A percentile compares a stretch with the other conserved stretches of the same genome.
Conservation (phyloP, 2,113 vertebrate genomes). For the Felis catus region DNA sequence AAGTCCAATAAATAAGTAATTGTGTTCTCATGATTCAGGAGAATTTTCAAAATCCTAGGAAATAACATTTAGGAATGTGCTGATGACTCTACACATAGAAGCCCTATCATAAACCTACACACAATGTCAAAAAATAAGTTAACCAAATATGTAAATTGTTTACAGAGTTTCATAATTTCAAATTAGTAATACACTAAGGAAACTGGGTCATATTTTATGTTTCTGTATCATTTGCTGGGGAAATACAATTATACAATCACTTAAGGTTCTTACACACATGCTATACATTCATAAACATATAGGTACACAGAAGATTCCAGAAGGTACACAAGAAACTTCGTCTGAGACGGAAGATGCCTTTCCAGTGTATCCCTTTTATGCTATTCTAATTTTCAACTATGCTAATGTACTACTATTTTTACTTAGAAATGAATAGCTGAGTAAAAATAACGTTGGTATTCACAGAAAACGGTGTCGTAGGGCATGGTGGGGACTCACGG, state of each 20-base stretch:
- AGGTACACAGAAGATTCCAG: slow-evolving; percentile 7
- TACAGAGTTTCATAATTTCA: slow-evolving; percentile 23
- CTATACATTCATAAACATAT: not conserved
- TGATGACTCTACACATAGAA: not conserved
- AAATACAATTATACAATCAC: slow-evolving; percentile 22
- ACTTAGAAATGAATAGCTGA: not conserved
- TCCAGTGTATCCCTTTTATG: slow-evolving; percentile 18
- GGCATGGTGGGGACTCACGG: not conserved
- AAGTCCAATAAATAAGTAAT: not conserved
- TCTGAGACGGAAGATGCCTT: slow-evolving; percentile 38
- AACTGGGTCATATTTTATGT: not conserved
- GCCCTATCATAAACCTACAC: not conserved
- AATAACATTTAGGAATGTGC: not conserved
- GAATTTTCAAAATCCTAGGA: slow-evolving; percentile 6
- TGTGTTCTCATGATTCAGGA: not conserved
- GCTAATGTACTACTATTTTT: not conserved
- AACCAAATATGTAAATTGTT: not conserved
- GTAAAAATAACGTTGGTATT: not conserved
- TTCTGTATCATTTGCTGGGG: not conserved
- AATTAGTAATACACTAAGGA: slow-evolving; percentile 5
- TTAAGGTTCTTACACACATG: not conserved
- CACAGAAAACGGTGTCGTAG: not conserved
- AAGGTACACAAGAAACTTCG: slow-evolving; percentile 20
- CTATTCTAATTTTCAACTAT: slow-evolving; percentile 5
- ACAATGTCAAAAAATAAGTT: not conserved